Evolutionary conservation across 2,797 vertebrate genomes (phyloP).

Genomic region (Discoglossus pictus): DNA sequence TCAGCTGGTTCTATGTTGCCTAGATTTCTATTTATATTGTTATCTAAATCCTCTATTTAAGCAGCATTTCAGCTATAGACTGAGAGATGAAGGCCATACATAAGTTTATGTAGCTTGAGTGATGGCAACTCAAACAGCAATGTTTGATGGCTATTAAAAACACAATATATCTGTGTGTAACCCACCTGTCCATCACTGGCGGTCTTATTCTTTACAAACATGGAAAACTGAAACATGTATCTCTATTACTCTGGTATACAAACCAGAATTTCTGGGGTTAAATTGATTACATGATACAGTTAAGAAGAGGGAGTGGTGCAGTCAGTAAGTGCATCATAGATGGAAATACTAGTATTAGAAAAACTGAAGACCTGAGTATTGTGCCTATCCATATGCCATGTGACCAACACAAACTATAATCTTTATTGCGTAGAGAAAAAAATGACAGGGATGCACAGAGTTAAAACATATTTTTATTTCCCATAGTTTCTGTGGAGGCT

Average conservation of each 20-base stretch:
- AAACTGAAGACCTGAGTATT: no score
- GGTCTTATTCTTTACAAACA: no score
- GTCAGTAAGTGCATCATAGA: no score
- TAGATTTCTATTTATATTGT: constrained; percentile 67
- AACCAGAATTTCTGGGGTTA: no score
- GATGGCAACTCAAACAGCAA: background rate
- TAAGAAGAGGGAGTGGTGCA: no score
- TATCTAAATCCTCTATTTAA: constrained; percentile 59
- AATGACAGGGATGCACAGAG: background rate
- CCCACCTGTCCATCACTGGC: no score
- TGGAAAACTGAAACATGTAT: no score
- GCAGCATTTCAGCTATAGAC: constrained; percentile 53
- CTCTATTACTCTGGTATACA: no score
- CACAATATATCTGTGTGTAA: no score
- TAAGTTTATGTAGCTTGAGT: constrained; percentile 54
- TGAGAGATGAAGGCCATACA: constrained; percentile 59
- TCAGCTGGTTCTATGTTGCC: constrained; percentile 66
- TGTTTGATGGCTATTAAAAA: background rate
- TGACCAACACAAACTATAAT: background rate
- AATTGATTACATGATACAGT: no score
- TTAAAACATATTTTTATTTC: background rate
- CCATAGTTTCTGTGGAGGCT: no score
- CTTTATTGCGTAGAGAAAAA: background rate
- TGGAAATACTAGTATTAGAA: no score
- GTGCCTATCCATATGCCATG: background rate